Evolutionary conservation across 2,888 invertebrate genomes (phyloP).

Genomic region (Lomographa bimaculata): DNA sequence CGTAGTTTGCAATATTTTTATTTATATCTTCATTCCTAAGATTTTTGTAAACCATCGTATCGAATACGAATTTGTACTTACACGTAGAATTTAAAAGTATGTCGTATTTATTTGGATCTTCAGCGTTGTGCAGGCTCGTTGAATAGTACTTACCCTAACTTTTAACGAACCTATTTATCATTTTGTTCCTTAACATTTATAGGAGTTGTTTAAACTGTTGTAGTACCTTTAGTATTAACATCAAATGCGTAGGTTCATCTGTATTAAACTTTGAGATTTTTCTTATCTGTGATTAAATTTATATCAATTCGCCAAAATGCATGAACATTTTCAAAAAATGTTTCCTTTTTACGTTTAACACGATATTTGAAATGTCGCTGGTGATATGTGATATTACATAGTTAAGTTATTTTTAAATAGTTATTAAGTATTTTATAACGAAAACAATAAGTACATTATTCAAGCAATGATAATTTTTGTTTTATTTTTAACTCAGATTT

Average conservation of each 20-base stretch:
- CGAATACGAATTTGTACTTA: constrained; percentile 68
- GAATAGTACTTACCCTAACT: constrained; percentile 22
- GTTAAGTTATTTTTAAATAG: constrained; percentile 49
- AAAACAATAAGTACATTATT: constrained; percentile 46
- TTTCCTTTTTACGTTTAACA: constrained; percentile 28
- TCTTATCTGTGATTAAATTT: constrained; percentile 21
- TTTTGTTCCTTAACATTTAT: constrained; percentile 8
- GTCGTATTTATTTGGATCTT: constrained; percentile 20
- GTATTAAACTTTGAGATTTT: constrained; percentile 16
- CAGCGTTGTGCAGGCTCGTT: constrained; percentile 5
- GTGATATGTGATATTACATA: constrained; percentile 79
- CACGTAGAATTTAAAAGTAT: constrained; percentile 25
- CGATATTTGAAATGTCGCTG: constrained; percentile 59
- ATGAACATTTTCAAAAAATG: constrained; percentile 24
- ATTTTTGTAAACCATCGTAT: constrained; percentile 20
- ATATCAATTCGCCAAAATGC: constrained; percentile 12
- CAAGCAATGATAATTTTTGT: constrained; percentile 31
- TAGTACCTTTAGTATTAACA: constrained; percentile 5
- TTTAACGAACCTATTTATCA: constrained; percentile 8
- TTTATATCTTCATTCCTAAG: not conserved
- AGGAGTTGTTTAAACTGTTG: constrained; percentile 2
- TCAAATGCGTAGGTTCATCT: not conserved
- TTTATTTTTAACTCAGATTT: constrained; percentile 37
- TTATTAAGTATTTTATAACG: constrained; percentile 41
- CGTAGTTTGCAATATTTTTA: constrained; percentile 26